Evolutionary conservation across 1,140 invertebrate species (phyloP).

Genomic region (Hycleus phaleratus): DNA sequence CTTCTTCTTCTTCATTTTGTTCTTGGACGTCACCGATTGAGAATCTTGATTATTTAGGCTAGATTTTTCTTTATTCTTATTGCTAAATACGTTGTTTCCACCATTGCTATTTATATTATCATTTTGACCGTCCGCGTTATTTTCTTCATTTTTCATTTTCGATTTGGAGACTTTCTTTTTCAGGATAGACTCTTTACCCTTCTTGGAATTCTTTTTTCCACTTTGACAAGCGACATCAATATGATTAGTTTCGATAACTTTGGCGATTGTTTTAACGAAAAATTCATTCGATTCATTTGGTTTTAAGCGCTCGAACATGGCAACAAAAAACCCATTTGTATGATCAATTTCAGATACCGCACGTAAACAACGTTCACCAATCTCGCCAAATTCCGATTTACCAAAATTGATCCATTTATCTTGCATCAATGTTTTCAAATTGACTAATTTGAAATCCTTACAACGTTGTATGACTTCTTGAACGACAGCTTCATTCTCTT

Average conservation of each 20-base stretch:
- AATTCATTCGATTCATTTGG: conserved; percentile 33
- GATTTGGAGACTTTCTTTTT: neutral
- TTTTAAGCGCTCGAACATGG: conserved; percentile 65
- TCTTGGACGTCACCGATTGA: no score
- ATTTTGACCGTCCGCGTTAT: neutral
- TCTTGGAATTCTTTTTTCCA: neutral
- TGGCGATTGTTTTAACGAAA: conserved; percentile 22
- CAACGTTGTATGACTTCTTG: conserved; percentile 51
- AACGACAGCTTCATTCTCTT: conserved; percentile 91
- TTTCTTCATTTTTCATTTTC: neutral
- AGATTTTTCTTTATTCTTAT: no score
- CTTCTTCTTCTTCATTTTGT: no score
- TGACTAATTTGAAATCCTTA: conserved; percentile 55
- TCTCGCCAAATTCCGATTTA: conserved; percentile 50
- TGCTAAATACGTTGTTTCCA: no score
- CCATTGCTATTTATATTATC: conserved; percentile 1
- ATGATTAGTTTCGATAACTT: conserved; percentile 2
- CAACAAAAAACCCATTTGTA: conserved; percentile 92
- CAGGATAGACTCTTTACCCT: neutral
- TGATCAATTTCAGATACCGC: conserved; percentile 63
- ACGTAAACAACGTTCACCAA: conserved; percentile 70
- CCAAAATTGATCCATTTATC: conserved; percentile 62
- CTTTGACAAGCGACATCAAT: neutral
- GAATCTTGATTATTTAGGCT: no score
- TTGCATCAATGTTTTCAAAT: conserved; percentile 50